Evolutionary conservation across 2,113 vertebrate species (phyloP).

Genomic region (Rhinopithecus roxellana): DNA sequence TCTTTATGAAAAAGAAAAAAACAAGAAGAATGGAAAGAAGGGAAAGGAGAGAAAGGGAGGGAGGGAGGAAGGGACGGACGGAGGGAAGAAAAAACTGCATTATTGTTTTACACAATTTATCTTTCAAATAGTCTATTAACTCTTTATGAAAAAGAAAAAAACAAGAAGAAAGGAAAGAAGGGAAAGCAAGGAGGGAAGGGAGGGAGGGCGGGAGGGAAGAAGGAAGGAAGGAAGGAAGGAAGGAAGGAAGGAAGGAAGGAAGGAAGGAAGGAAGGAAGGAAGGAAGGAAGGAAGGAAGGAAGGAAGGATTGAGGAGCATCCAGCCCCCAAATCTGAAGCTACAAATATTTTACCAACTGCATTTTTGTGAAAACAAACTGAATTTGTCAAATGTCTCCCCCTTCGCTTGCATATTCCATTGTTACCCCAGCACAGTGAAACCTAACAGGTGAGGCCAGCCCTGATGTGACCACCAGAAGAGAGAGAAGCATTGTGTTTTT

Average conservation of each 20-base stretch:
- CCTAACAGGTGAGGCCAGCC: not conserved
- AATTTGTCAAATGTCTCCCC: constrained; percentile 28
- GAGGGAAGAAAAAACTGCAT: too few relatives aligned
- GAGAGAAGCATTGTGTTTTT: constrained; percentile 20
- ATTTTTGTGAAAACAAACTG: constrained; percentile 32
- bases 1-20: not conserved
- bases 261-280: not conserved
- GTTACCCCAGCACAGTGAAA: not conserved
- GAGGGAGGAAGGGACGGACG: not conserved
- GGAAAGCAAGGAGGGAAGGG: too few relatives aligned
- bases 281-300: too few relatives aligned
- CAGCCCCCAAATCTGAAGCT: constrained; percentile 47
- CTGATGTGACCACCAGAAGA: not conserved
- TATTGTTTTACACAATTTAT: too few relatives aligned
- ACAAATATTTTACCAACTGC: constrained; percentile 28
- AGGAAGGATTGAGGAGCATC: not conserved
- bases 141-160: too few relatives aligned
- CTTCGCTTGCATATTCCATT: not conserved
- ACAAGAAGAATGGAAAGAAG: fast-evolving
- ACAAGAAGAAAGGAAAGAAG: too few relatives aligned
- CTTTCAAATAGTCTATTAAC: too few relatives aligned
- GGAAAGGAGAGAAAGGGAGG: fast-evolving
- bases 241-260: not conserved
- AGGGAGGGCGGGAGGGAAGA: fast-evolving
- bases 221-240: too few relatives aligned